Base-by-base conservation (phyloP, 2,113 vertebrate species). In the Vidua chalybeata region DNA sequence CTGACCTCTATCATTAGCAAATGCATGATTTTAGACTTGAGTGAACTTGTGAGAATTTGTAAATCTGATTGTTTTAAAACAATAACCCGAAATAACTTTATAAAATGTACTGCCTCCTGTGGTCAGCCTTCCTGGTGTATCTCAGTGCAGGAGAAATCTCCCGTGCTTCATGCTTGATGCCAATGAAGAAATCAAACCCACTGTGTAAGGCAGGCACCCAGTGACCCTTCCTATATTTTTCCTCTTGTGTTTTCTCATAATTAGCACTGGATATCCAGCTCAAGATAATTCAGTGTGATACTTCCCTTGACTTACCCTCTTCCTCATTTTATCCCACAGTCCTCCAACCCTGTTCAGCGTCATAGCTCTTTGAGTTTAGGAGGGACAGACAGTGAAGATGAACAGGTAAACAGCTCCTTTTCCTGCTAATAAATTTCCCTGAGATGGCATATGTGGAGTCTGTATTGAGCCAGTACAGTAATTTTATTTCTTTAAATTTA, bases 361-460 rank as follows among this genome's bases (percentile, higher is more conserved):
- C 97, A 97, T 95, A 98, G 98, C 92, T 98, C 97, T 73, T 96
- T 98, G 92, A 98, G 98, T 96, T 98, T 98, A 98, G 98, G 98
- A 18, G 97, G 97, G 76, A 96, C 96, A 62, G 98, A 99, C 96
- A 98, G 98, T 76, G 98, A 99, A 71, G 98, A 98, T 39, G 98
- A 99, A 83, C 97, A 98, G 98, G 98, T 99, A 98, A 98, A 89
- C n/a, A 72, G 82, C 73, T 82, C 18, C 52, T 94, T 94, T 94
- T 94, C 77, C 93, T 90, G 76, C 71, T 92, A 22, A 90, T 71
- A n/a, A 92, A 61, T 3, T 73, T 82, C 30, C 58, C 52, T 59
- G 33, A 78, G 43, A 33, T 5, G 18, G 48, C 24, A 20, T 39
- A 21, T 76, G 30, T 93, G 58, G 14, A 78, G 28, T 69, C 49